Evolutionary conservation across 2,113 vertebrate genomes (phyloP).

Genomic region (Tinamus guttatus): DNA sequence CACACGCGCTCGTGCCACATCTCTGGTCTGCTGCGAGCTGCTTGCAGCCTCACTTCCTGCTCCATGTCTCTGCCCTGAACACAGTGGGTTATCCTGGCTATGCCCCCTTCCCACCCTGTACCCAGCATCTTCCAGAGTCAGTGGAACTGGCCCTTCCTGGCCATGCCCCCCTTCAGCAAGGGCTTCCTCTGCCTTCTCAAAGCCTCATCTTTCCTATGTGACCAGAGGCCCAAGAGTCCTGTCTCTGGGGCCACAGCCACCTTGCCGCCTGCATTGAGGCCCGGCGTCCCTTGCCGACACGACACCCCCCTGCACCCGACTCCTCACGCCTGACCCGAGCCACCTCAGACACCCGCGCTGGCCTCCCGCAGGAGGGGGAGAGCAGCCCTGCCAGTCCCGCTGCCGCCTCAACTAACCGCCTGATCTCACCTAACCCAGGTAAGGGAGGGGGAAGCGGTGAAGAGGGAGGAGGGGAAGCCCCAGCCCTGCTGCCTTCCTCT

Average conservation of each 20-base stretch:
- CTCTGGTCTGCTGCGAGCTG: not conserved
- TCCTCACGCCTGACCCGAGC: not conserved
- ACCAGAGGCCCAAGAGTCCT: not conserved
- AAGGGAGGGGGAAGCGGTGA: no score
- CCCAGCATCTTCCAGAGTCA: not conserved
- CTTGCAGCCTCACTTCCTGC: not conserved
- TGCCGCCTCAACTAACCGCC: no score
- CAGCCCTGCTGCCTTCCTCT: not conserved
- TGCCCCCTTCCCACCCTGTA: not conserved
- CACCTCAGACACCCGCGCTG: not conserved
- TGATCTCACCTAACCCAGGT: no score
- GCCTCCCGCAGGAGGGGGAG: not conserved
- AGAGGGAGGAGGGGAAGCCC: fast-evolving
- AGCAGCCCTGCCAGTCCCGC: no score
- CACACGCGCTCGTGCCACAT: not conserved
- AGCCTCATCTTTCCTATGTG: not conserved
- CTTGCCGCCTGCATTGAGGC: not conserved
- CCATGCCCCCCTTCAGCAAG: not conserved
- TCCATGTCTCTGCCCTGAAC: not conserved
- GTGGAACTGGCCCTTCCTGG: not conserved
- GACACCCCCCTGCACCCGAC: not conserved
- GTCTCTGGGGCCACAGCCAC: not conserved
- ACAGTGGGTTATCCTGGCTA: not conserved
- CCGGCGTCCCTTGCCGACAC: not conserved
- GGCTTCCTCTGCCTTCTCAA: not conserved